Conservation (phyloP, 1,140 invertebrate genomes). For the Sycobia sp. region DNA sequence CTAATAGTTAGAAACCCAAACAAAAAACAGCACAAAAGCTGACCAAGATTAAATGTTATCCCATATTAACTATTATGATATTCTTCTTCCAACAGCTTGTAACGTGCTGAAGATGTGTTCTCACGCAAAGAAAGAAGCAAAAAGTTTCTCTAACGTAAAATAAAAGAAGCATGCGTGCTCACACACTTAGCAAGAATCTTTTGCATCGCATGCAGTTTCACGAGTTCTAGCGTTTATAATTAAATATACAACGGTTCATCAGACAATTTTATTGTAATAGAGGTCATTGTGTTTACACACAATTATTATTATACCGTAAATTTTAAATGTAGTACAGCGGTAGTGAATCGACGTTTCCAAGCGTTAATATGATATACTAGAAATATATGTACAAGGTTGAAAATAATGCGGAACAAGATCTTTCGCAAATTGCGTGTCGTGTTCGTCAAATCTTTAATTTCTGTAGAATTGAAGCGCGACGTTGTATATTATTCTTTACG, state of each 20-base stretch:
- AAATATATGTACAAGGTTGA: neutral
- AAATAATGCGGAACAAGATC: too few species aligned
- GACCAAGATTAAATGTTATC: neutral
- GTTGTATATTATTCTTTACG: neutral
- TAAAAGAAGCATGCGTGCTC: conserved; percentile 1
- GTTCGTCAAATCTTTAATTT: neutral
- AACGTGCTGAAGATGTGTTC: conserved; percentile 17
- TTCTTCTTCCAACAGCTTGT: conserved; percentile 29
- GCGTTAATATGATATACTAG: neutral
- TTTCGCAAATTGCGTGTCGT: neutral
- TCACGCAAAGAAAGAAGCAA: conserved; percentile 8
- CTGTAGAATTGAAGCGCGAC: conserved; percentile 22
- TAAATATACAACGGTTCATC: conserved; percentile 1
- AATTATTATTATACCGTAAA: neutral
- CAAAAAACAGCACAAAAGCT: conserved; percentile 14
- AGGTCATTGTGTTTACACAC: conserved; percentile 4
- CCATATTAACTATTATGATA: neutral
- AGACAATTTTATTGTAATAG: conserved; percentile 8
- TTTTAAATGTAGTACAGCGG: neutral
- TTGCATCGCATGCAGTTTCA: conserved; percentile 1
- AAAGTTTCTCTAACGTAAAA: conserved; percentile 12
- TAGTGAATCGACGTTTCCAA: neutral
- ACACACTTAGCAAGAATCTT: conserved; percentile 9
- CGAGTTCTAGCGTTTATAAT: conserved; percentile 7
- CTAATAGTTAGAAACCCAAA: too few species aligned